Percentiles rank a stretch among this genome's conserved stretches.
These are phyloP conservation scores for Rambutsinella grinnellia DNA, from an alignment of 2,888 invertebrate species.

Conservation along the genomic window DNA sequence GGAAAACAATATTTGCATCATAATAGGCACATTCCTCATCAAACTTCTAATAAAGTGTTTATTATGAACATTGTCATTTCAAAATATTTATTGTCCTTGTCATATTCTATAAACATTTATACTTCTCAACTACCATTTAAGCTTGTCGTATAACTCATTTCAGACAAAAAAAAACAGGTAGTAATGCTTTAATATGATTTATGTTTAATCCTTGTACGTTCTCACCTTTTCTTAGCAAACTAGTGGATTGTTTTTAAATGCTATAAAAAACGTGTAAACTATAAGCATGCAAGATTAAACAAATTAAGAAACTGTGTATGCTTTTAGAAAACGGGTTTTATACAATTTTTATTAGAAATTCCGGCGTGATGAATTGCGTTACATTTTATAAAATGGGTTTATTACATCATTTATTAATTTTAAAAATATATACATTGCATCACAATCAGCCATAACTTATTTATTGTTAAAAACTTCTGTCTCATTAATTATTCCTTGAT, in stretches of 20 bases:
- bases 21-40: background rate
- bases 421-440: too few relatives aligned
- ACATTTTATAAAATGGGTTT: too few relatives aligned
- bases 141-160: background rate
- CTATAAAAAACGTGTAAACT: background rate
- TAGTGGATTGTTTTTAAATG: background rate
- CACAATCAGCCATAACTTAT: too few relatives aligned
- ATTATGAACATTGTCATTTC: background rate
- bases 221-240: conserved; percentile 9
- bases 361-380: too few relatives aligned
- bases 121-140: conserved; percentile 1
- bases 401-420: too few relatives aligned
- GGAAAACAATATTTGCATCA: background rate
- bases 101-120: background rate
- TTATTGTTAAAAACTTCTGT: too few relatives aligned
- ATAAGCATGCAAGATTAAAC: too few relatives aligned
- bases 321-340: too few relatives aligned
- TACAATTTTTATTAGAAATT: background rate
- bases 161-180: background rate
- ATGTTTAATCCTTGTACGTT: conserved; percentile 38
- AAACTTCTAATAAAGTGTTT: background rate
- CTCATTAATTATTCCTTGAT: too few relatives aligned
- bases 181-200: conserved; percentile 12
- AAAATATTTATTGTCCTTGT: background rate
- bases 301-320: too few relatives aligned